Conservation (phyloP, 2,113 vertebrate species). For the Nothocercus julius region DNA sequence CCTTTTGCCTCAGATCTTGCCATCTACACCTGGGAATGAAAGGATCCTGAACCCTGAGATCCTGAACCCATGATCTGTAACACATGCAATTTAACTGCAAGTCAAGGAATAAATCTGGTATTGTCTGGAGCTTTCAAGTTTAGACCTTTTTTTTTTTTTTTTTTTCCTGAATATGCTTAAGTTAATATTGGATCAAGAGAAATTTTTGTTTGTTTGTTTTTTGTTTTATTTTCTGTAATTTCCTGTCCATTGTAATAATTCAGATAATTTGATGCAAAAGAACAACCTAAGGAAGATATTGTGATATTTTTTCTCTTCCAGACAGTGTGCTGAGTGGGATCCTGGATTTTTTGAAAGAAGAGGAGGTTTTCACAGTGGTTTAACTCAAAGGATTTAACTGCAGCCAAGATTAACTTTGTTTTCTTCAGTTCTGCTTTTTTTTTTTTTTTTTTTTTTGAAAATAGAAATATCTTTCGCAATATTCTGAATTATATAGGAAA, state of each 20-base stretch:
- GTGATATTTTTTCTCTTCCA: background rate
- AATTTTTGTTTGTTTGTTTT: background rate
- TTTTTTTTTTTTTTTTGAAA: too few species aligned
- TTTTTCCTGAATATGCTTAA: accelerated
- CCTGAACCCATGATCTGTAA: background rate
- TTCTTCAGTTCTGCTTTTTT: background rate
- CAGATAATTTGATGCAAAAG: background rate
- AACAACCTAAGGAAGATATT: background rate
- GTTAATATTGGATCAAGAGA: background rate
- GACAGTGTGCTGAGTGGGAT: background rate
- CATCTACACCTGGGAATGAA: background rate
- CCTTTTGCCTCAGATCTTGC: background rate
- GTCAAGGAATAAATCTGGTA: background rate
- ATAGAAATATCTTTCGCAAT: background rate
- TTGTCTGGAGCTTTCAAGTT: background rate
- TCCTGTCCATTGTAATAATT: background rate
- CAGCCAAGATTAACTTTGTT: background rate
- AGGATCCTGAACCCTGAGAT: background rate
- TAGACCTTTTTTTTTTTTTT: background rate
- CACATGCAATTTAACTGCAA: background rate
- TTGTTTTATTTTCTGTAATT: background rate
- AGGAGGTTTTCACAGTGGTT: background rate
- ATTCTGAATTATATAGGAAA: background rate
- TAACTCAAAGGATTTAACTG: background rate
- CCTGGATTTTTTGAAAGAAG: background rate